Evolutionary conservation across 1,140 invertebrate genomes (phyloP).

Genomic region (Scaptomyza hsui): DNA sequence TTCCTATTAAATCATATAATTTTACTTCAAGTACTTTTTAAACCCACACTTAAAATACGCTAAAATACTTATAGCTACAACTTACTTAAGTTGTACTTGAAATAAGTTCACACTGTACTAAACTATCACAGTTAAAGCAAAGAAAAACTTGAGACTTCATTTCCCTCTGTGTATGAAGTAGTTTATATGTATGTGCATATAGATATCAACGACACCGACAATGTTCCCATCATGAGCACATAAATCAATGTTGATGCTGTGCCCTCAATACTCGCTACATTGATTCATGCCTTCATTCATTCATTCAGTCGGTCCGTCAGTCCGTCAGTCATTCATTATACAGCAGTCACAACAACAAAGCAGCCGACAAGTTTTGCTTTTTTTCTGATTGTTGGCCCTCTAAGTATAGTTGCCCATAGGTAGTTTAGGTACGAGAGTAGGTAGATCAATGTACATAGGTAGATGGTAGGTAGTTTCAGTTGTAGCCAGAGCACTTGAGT

Average conservation of each 20-base stretch:
- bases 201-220: constrained; percentile 10
- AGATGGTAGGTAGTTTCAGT: constrained; percentile 26
- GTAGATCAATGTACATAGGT: constrained; percentile 9
- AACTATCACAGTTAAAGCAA: too few species aligned
- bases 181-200: background rate
- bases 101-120: too few species aligned
- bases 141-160: background rate
- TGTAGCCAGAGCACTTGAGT: constrained; percentile 49
- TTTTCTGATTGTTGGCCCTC: constrained; percentile 23
- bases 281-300: constrained; percentile 17
- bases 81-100: too few species aligned
- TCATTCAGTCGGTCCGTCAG: constrained; percentile 40
- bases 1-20: too few species aligned
- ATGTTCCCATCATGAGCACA: constrained; percentile 53
- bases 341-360: constrained; percentile 46
- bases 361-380: constrained; percentile 55
- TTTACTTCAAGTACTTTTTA: too few species aligned
- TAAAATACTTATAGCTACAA: too few species aligned
- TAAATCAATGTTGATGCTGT: constrained; percentile 69
- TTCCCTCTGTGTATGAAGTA: background rate
- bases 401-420: background rate
- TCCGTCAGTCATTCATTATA: constrained; percentile 25
- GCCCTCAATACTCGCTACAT: constrained; percentile 54
- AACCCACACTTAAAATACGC: too few species aligned
- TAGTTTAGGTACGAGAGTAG: background rate